A percentile compares a stretch with the other conserved stretches of the same genome.
phyloP scores from a whole-genome alignment of 2,888 invertebrate species.

The Aradus depressus region DNA sequence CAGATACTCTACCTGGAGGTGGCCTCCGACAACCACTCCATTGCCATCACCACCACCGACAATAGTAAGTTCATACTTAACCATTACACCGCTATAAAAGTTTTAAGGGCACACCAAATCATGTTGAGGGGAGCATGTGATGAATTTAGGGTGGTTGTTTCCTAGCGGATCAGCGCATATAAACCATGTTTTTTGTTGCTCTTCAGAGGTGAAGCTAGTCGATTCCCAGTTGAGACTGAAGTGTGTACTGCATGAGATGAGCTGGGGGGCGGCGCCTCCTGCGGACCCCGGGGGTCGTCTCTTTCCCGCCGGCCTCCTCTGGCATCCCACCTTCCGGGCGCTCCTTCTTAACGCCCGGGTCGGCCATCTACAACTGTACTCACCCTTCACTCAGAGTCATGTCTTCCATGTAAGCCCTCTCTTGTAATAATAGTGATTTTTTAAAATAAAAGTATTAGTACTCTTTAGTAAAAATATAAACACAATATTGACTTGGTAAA shows the following conservation, averaged over 20 bases:
- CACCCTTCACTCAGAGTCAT: conserved; percentile 49
- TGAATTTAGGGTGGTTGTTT: not conserved
- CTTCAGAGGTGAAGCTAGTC: conserved; percentile 43
- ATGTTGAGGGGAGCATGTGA: conserved; percentile 2
- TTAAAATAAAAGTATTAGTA: not conserved
- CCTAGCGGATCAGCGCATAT: conserved; percentile 2
- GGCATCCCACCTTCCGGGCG: conserved; percentile 52
- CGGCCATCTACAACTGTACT: conserved; percentile 66
- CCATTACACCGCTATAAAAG: not conserved
- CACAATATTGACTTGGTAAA: too few relatives aligned
- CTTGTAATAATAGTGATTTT: not conserved
- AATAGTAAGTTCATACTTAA: conserved; percentile 49
- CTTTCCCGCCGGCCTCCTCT: conserved; percentile 46
- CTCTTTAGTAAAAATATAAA: not conserved
- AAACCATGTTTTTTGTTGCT: conserved; percentile 2
- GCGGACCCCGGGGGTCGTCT: conserved; percentile 41
- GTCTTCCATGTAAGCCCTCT: conserved; percentile 44
- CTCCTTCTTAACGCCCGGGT: conserved; percentile 59
- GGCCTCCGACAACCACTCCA: conserved; percentile 49
- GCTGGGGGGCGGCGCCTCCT: conserved; percentile 42
- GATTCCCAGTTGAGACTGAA: conserved; percentile 43
- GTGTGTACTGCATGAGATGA: conserved; percentile 55
- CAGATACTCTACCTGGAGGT: conserved; percentile 51
- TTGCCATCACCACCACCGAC: conserved; percentile 56
- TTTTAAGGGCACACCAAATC: not conserved